Evolutionary conservation across 2,113 vertebrate genomes (phyloP).

Genomic region (Ancistrus triradiatus): DNA sequence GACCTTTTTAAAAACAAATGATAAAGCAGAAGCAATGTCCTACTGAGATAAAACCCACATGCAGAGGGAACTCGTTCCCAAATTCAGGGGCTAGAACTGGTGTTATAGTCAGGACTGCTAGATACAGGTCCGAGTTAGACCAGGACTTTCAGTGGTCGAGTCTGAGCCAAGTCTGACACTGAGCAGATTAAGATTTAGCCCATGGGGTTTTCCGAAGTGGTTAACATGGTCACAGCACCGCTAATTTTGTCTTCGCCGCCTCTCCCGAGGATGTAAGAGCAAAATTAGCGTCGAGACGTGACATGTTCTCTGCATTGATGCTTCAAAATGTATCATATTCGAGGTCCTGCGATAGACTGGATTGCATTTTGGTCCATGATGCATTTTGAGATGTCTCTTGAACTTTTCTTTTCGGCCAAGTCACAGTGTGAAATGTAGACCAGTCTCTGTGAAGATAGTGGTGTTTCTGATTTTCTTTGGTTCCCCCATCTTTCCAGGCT

Average conservation of each 20-base stretch:
- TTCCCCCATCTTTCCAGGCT: conserved; percentile 65
- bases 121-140: too few relatives aligned
- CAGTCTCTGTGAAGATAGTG: conserved; percentile 53
- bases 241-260: conserved; percentile 85
- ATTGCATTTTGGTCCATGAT: conserved; percentile 59
- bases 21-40: too few relatives aligned
- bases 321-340: conserved; percentile 81
- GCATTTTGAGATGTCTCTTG: conserved; percentile 72
- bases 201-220: conserved; percentile 82
- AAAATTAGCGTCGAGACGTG: conserved; percentile 77
- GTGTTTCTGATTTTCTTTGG: conserved; percentile 40
- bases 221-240: conserved; percentile 77
- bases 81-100: too few relatives aligned
- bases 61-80: too few relatives aligned
- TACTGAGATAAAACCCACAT: too few relatives aligned
- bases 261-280: conserved; percentile 55
- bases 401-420: conserved; percentile 69
- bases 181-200: too few relatives aligned
- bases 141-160: too few relatives aligned
- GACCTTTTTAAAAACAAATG: too few relatives aligned
- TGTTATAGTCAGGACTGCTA: too few relatives aligned
- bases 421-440: conserved; percentile 67
- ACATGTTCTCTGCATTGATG: conserved; percentile 86
- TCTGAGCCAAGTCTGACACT: too few relatives aligned
- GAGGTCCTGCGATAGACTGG: conserved; percentile 50